These are phyloP conservation scores for Distichodus sexfasciatus DNA, from an alignment of 2,797 vertebrate species.

Conservation along the genomic window DNA sequence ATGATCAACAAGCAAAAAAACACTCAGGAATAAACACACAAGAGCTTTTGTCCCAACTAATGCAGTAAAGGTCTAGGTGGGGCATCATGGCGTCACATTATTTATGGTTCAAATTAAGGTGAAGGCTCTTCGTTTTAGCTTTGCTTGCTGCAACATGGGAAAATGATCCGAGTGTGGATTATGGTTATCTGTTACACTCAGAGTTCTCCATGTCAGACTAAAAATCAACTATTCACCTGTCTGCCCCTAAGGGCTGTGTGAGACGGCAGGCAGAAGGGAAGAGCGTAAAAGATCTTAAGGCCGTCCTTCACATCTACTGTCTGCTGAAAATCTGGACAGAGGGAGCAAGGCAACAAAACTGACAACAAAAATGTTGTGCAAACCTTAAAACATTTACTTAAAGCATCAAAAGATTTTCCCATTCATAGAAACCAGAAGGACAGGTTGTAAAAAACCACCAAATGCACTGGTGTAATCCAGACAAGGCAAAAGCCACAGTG, in stretches of 20 bases:
- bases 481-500: neutral
- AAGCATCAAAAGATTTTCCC: conserved; percentile 1
- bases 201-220: conserved; percentile 31
- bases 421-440: conserved; percentile 32
- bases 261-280: conserved; percentile 23
- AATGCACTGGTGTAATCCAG: neutral
- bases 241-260: conserved; percentile 21
- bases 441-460: conserved; percentile 29
- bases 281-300: conserved; percentile 12
- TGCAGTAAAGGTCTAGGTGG: neutral
- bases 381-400: conserved; percentile 17
- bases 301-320: neutral
- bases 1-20: neutral
- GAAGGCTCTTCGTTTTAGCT: conserved; percentile 12
- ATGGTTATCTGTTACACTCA: conserved; percentile 30
- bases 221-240: conserved; percentile 21
- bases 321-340: neutral
- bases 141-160: neutral
- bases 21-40: neutral
- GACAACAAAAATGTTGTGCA: neutral
- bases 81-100: neutral
- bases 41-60: neutral
- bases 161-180: conserved; percentile 35
- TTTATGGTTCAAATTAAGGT: conserved; percentile 3
- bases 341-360: neutral